Evolutionary conservation across 1,140 invertebrate species (phyloP), one percentile per base, ranked within the genome.

Genomic region (Armadillidium nasatum): DNA sequence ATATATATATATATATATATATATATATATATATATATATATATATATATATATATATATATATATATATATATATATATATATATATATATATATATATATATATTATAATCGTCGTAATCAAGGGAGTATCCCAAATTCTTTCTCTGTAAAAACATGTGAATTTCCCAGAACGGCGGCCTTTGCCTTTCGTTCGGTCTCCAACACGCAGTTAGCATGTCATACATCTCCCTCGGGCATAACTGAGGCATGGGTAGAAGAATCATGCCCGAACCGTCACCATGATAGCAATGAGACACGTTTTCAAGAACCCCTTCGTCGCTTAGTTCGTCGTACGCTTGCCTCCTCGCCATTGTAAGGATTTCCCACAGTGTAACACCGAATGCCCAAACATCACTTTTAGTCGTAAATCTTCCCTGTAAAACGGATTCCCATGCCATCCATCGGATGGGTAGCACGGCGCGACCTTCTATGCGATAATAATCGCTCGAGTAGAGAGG

Each of bases 341-440:
- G 92, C 76, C 93, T 90, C 60, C 91, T 85, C 10, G 92, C 92
- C 83, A 94, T 92, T 15, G 92, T 94, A 79, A 96, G 85, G 72
- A 95, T 92, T 86, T 95, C 94, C 93, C 94, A 96, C 43, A 94
- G 86, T 45, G 92, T 91, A 3, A 95, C 92, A 19, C 91, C 93
- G 83, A 94, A 95, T 44, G 92, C 92, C 93, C 93, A 95, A 7
- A 94, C 92, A 85, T 94, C 93, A 81, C 92, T 93, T 82, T 94
- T 94, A 33, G 89, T 90, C 4, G 91, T 91, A 83, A 92, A 93
- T 84, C 93, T 92, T 23, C 89, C 92, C 90, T 92, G 79, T 7
- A 83, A 77, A 79, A 80, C 78, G 10, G 81, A 80, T 71, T 82
- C 81, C 75, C 78, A 80, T 9, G 81, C 78, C 81, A 82, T 82